phyloP scores from a whole-genome alignment of 2,797 vertebrate genomes.

The Sebastolobus altivelis region DNA sequence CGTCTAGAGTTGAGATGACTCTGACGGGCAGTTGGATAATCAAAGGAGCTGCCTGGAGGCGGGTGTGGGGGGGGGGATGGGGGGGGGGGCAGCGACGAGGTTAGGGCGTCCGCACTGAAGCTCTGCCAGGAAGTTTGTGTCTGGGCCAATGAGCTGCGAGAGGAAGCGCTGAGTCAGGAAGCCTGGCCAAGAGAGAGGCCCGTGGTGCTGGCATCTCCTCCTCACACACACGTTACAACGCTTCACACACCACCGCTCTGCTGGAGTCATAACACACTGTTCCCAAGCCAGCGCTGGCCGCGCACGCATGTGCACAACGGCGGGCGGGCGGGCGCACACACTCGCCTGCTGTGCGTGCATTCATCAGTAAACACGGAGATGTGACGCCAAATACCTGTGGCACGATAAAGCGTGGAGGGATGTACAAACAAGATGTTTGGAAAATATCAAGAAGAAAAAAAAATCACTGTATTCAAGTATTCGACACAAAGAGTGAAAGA shows the following conservation, averaged over 20 bases:
- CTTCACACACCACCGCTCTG: slow-evolving; percentile 64
- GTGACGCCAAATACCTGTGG: slow-evolving; percentile 55
- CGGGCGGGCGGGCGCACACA: neutral
- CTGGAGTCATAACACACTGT: slow-evolving; percentile 65
- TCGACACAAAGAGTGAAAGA: slow-evolving; percentile 21
- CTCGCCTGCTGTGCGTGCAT: slow-evolving; percentile 39
- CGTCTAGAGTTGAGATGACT: slow-evolving; percentile 59
- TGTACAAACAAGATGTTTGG: slow-evolving; percentile 38
- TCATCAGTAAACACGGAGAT: slow-evolving; percentile 45
- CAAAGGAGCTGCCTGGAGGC: slow-evolving; percentile 58
- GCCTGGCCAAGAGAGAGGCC: slow-evolving; percentile 78
- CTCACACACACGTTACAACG: slow-evolving; percentile 57
- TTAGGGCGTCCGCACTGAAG: slow-evolving; percentile 71
- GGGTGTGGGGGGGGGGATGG: neutral
- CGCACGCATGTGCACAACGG: slow-evolving; percentile 29
- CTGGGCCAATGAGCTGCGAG: slow-evolving; percentile 76
- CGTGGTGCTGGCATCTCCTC: slow-evolving; percentile 79
- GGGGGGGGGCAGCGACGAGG: slow-evolving; percentile 49
- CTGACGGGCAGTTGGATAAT: slow-evolving; percentile 57
- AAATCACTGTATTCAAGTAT: neutral
- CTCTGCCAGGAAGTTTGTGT: slow-evolving; percentile 80
- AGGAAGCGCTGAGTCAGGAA: slow-evolving; percentile 85
- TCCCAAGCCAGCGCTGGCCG: slow-evolving; percentile 26
- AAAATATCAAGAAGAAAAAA: neutral
- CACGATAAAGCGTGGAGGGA: neutral